Base-by-base conservation (phyloP, 2,888 invertebrate genomes). In the Caenorhabditis uteleia region DNA sequence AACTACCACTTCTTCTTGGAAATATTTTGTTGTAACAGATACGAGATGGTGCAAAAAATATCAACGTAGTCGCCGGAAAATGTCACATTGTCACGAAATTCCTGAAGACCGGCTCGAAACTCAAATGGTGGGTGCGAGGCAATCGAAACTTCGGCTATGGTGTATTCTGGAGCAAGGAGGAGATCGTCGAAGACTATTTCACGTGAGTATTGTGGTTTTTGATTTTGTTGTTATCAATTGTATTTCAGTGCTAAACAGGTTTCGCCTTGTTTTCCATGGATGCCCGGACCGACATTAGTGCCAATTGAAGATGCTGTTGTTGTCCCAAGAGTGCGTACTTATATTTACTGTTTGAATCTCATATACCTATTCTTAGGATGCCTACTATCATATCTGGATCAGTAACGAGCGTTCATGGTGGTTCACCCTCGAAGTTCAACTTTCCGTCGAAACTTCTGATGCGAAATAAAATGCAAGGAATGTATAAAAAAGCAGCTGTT, bases 391-490 rank as follows among this genome's bases (percentile, higher is more conserved):
- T 34, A 44, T 79, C 12, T 77, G 78, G 79, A 57, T 79, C 12
- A 74, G 74, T 38, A 79, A 79, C 46, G 54, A 62, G 29, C 64
- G 72, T 16, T 65, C 77, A 8, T 79, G 79, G 79, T 79, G 78
- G 78, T 64, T 62, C 46, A 66, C 74, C 1, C 56, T 78, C 18
- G 54, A 58, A 54, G 50, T 55, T 33, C 64, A 65, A 33, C 38
- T 65, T 16, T 44, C 50, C 7, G 54, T 65, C 4, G 58, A 65
- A 55, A 31, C 20, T 18, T 31, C 33, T 38, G 33, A 31, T 16
- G 23, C 27, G 27, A 23, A 25, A 38, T 5, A 40, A n/a, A 20
- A 21, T n/a, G n/a, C n/a, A n/a, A n/a, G n/a, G n/a, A n/a, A n/a
- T n/a, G n/a, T n/a, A n/a, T n/a, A n/a, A n/a, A n/a, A n/a, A n/a